A percentile compares a stretch with the other conserved stretches of the same genome.
Conservation (phyloP, 2,797 vertebrate genomes). For the Silurus aristotelis region DNA sequence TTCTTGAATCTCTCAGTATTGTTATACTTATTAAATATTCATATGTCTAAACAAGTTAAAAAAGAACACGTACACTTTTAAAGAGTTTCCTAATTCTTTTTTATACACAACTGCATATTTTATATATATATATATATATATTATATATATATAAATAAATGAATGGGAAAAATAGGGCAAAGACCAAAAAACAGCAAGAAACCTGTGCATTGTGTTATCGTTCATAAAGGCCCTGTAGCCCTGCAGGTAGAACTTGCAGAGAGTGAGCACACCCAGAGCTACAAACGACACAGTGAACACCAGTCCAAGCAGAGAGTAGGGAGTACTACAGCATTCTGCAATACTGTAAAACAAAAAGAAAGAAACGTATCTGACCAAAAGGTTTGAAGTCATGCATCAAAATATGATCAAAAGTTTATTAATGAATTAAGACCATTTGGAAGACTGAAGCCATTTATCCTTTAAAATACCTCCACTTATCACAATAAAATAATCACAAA, state of each 20-base stretch:
- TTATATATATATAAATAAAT: no score
- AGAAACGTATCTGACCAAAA: constrained; percentile 9
- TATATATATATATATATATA: no score
- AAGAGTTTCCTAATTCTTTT: no score
- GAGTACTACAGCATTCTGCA: constrained; percentile 97
- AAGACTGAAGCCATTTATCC: background rate
- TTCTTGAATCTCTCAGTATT: no score
- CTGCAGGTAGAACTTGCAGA: constrained; percentile 99
- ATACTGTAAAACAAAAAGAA: constrained; percentile 75
- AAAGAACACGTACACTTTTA: no score
- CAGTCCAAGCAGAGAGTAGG: constrained; percentile 92
- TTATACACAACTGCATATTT: no score
- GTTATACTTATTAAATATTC: no score
- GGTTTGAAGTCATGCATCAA: background rate
- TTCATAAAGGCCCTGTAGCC: constrained; percentile 98
- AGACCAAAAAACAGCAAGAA: constrained; percentile 4
- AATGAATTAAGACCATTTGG: background rate
- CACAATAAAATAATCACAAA: background rate
- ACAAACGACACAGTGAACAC: constrained; percentile 98
- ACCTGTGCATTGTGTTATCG: constrained; percentile 98
- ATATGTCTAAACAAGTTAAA: no score
- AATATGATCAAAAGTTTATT: background rate
- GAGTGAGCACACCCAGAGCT: constrained; percentile 92
- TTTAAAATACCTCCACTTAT: background rate
- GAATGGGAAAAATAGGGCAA: background rate